Evolutionary conservation across 2,888 invertebrate species (phyloP), one percentile per base, ranked within the genome.

Genomic region (Nomada hirtipes): DNA sequence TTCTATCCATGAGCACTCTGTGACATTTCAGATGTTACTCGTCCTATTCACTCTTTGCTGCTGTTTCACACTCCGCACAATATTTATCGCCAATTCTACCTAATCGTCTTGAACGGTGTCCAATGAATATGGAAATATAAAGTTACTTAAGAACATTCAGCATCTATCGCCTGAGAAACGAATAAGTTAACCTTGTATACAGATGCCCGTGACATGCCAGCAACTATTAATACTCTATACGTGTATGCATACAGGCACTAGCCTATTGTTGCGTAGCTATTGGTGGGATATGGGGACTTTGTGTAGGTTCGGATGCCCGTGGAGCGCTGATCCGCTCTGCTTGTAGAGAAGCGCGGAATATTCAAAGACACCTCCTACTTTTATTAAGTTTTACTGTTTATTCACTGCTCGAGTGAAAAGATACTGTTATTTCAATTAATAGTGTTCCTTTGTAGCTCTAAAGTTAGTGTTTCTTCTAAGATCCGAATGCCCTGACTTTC

Each of bases 171-270:
- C 9, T 15, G 26, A 69, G 29, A 47, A 79, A 79, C 53, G 55
- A 57, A 57, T n/a, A 79, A 68, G 63, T 79, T 79, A 77, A 36
- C 47, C 47, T 57, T 63, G 47, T 50, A 47, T 78, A 53, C 47
- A 68, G 42, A 63, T 52, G 78, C 4, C 50, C 64, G 57, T 64
- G 72, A 76, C 64, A 76, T 72, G 64, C 59, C 50, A 26, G 42
- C 47, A 50, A 26, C 74, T 77, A 77, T 77, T 73, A 64, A 73
- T 76, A 76, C 13, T 15, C 36, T 63, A 63, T 23, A 50, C 15
- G 20, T 50, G 47, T 47, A 55, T 29, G 29, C 0, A 47, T 3
- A 47, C 15, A 53, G 18, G n/a, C n/a, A 42, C 13, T 36, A 36
- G 36, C 36, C 36, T 36, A 7, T 26, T 26, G 26, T 26, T 26